phyloP scores from a whole-genome alignment of 2,888 invertebrate genomes.

The Ypsolopha sequella region DNA sequence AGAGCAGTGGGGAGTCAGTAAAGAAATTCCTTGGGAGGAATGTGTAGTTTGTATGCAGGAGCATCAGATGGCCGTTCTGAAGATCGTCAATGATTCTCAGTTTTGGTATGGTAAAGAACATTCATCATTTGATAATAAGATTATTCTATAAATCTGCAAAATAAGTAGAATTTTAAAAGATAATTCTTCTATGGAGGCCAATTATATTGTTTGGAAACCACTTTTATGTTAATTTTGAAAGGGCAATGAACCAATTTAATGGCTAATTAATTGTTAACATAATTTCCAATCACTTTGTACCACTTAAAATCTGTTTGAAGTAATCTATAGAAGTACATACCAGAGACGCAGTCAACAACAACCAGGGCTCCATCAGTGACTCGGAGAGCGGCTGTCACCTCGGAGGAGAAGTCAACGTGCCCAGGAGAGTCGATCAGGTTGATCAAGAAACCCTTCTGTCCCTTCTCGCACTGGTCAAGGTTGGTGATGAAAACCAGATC shows the following conservation, averaged over 20 bases:
- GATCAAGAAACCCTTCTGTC: constrained; percentile 96
- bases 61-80: background rate
- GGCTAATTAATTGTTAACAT: too few relatives aligned
- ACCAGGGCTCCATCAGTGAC: constrained; percentile 99
- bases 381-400: constrained; percentile 99
- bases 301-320: too few relatives aligned
- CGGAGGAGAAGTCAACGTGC: constrained; percentile 99
- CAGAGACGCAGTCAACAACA: constrained; percentile 99
- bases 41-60: background rate
- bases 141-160: too few relatives aligned
- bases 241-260: too few relatives aligned
- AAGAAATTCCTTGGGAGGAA: background rate
- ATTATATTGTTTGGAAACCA: too few relatives aligned
- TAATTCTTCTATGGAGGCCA: too few relatives aligned
- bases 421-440: constrained; percentile 99
- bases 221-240: too few relatives aligned
- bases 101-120: background rate
- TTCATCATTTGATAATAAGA: background rate
- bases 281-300: too few relatives aligned
- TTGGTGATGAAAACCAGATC: constrained; percentile 95
- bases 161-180: too few relatives aligned
- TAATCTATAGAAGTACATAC: too few relatives aligned
- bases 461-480: constrained; percentile 91
- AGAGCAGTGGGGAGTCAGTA: background rate
- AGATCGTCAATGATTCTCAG: background rate